Base-by-base conservation (phyloP, 2,113 vertebrate species). In the Xiphophorus maculatus region DNA sequence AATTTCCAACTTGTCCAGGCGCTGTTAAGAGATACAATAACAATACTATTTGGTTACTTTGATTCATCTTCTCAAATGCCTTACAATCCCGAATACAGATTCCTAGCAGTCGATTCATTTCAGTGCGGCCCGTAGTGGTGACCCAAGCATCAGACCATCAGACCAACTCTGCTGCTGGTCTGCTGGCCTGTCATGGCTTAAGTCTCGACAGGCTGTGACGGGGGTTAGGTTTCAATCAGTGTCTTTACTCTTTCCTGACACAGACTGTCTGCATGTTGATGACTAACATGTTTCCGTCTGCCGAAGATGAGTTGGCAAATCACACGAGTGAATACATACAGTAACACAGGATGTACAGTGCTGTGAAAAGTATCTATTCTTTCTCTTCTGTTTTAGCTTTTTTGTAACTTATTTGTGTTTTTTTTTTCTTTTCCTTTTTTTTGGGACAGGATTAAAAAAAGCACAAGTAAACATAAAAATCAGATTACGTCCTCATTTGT, bases 221-320 rank as follows among this genome's bases (percentile, higher is more conserved):
- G 40, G 11, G 17, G 67, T 28, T 71, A 17, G 62, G 61, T 63
- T 58, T 35, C 54, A 62, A 9, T 44, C 27, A 67, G 3, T 66
- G n/a, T 33, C n/a, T 69, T 68, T 11, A 37, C 63, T 76, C 27
- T 58, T n/a, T 58, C 8, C 25, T 58, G 17, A 58, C 22, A n/a
- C 22, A 58, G 51, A n/a, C 5, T 28, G 22, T n/a, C 22, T 54
- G 51, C 51, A 11, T 58, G 8, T 25, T 3, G 17, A 58, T 58
- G 22, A 58, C 51, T 58, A 58, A 9, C 51, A 58, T 66, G 32
- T 32, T 58, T 75, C 10, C 73, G 25, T 72, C n/a, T 64, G 62
- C 66, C 40, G 11, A 76, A 61, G 66, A 58, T 32, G 62, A 69
- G 48, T 27, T 27, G 67, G 63, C 72, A 65, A 84, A 62, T 80